Base-by-base conservation (phyloP, 2,113 vertebrate species). In the Fulmarus glacialis region DNA sequence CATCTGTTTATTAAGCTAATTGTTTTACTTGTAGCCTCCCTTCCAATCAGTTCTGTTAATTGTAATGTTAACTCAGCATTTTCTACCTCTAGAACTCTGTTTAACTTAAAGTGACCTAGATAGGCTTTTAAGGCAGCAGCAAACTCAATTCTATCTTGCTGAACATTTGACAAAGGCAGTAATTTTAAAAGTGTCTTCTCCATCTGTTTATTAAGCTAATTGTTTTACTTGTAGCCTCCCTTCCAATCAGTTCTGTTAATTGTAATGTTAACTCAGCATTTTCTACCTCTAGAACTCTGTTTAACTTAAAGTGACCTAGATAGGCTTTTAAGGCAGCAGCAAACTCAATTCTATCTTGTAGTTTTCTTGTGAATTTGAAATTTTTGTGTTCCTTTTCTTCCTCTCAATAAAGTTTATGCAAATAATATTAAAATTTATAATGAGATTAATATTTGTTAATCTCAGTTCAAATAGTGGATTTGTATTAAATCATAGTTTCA, bases 391-490 rank as follows among this genome's bases (percentile, higher is more conserved):
- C 53, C 23, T 85, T 92, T 92, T 84, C 82, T 90, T 93, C 72
- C 23, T 64, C 64, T 87, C 94, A 74, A 84, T 95, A 75, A 83
- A 84, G 48, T 95, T 88, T 73, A 93, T 75, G 68, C 94, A 96
- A 90, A 90, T 92, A 95, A 66, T 36, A 86, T 81, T 93, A 87
- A 82, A 43, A 88, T 83, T 95, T 92, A 50, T 88, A 94, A 91
- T 30, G 68, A 73, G 90, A 90, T 88, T 97, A 97, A 95, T 91
- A 94, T 96, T 97, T 97, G 84, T 94, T 97, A 96, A 97, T 97
- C 92, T 92, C 32, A 62, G 64, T 97, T 97, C 91, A 95, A 94
- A 97, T 85, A 97, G 52, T 87, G 91, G 81, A 93, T 96, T 97
- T 93, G 50, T 93, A 73, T 82, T 88, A 85, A 94, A 92, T 42